Conservation (phyloP, 2,888 invertebrate genomes). For the Cyclophora punctaria region DNA sequence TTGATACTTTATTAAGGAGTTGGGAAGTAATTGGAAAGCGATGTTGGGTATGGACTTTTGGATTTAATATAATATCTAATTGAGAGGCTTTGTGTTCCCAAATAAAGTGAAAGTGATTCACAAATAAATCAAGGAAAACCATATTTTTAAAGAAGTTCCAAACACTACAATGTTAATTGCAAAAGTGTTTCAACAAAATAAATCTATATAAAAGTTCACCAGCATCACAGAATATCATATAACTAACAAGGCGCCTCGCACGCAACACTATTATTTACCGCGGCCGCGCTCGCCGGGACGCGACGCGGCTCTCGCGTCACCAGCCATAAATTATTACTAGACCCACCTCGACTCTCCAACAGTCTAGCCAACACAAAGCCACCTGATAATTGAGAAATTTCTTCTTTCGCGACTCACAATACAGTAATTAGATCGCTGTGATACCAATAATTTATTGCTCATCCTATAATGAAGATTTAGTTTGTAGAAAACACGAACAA, state of each 20-base stretch:
- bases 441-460: conserved; percentile 56
- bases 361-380: neutral
- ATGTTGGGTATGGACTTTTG: no score
- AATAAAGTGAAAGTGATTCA: no score
- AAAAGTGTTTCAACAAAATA: neutral
- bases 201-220: conserved; percentile 9
- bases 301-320: conserved; percentile 55
- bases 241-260: conserved; percentile 33
- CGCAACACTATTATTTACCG: conserved; percentile 52
- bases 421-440: conserved; percentile 44
- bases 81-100: no score
- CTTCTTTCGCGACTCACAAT: conserved; percentile 10
- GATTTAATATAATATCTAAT: no score
- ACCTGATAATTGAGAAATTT: conserved; percentile 17
- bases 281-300: conserved; percentile 30
- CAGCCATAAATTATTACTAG: conserved; percentile 47
- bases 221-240: conserved; percentile 47
- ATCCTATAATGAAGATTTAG: conserved; percentile 66
- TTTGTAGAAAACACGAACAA: conserved; percentile 43
- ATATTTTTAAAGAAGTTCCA: no score
- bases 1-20: no score
- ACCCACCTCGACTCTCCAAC: conserved; percentile 22
- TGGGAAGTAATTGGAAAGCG: no score
- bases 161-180: no score
- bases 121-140: no score